Conservation (phyloP, 2,888 invertebrate genomes). For the Danaus chrysippus region DNA sequence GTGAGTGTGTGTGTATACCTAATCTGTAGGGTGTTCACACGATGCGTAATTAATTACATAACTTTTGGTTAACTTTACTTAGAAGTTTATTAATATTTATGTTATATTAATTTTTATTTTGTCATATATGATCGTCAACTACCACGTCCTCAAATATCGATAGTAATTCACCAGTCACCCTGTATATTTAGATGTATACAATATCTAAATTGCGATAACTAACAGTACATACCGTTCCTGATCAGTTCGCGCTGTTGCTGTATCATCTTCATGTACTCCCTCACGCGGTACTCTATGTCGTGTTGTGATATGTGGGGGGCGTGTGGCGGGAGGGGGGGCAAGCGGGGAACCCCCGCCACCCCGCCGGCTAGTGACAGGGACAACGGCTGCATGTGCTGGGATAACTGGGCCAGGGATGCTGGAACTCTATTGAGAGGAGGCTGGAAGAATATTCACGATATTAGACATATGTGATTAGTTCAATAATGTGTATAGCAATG, state of each 20-base stretch:
- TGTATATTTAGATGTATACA: no score
- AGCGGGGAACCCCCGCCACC: constrained; percentile 77
- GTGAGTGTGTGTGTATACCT: no score
- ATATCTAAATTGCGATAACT: not conserved
- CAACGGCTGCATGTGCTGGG: constrained; percentile 86
- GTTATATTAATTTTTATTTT: no score
- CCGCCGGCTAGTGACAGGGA: constrained; percentile 82
- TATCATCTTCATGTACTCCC: constrained; percentile 88
- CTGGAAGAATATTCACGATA: constrained; percentile 43
- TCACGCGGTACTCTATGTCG: constrained; percentile 87
- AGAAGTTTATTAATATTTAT: no score
- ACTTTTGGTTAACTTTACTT: no score
- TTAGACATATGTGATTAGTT: no score
- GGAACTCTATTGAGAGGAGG: constrained; percentile 78
- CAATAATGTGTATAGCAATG: no score
- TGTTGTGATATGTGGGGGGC: constrained; percentile 81
- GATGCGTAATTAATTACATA: no score
- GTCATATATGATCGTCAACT: no score
- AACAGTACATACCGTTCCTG: constrained; percentile 56
- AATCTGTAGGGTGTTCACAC: no score
- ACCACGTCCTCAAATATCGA: no score
- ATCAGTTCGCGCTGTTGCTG: constrained; percentile 70
- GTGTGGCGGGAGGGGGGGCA: constrained; percentile 77
- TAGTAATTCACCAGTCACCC: no score
- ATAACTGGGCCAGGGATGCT: constrained; percentile 71